phyloP scores from a whole-genome alignment of 2,888 invertebrate species.

The Athalia rosae region DNA sequence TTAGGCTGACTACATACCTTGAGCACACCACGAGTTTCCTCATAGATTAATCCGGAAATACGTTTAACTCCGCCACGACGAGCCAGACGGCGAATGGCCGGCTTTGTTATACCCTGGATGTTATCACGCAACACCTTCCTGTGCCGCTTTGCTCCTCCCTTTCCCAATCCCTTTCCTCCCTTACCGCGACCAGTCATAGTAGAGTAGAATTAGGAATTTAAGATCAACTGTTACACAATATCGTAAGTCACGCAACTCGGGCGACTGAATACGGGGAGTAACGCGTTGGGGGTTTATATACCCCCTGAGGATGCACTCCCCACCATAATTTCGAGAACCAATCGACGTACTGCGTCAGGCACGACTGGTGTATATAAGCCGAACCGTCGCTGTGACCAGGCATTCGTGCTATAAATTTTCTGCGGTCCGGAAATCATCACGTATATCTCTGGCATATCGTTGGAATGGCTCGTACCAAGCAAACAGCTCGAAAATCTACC shows the following conservation, averaged over 20 bases:
- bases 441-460: no score
- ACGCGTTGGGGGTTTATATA: neutral
- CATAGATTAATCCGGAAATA: conserved; percentile 86
- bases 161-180: conserved; percentile 85
- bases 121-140: conserved; percentile 85
- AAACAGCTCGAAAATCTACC: conserved; percentile 83
- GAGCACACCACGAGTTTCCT: conserved; percentile 77
- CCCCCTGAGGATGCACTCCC: neutral
- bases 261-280: neutral
- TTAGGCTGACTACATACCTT: no score
- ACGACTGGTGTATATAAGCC: conserved; percentile 15
- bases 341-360: neutral
- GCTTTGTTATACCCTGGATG: conserved; percentile 86
- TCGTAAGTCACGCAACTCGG: neutral
- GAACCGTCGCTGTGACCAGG: no score
- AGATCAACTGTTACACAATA: neutral
- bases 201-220: no score
- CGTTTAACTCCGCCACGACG: conserved; percentile 71
- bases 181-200: conserved; percentile 84
- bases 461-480: conserved; percentile 86
- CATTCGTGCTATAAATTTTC: no score
- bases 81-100: conserved; percentile 85
- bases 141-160: conserved; percentile 88
- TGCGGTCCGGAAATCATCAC: no score
- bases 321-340: neutral